Evolutionary conservation across 1,140 invertebrate species (phyloP).

Genomic region (Temnothorax curvispinosus): DNA sequence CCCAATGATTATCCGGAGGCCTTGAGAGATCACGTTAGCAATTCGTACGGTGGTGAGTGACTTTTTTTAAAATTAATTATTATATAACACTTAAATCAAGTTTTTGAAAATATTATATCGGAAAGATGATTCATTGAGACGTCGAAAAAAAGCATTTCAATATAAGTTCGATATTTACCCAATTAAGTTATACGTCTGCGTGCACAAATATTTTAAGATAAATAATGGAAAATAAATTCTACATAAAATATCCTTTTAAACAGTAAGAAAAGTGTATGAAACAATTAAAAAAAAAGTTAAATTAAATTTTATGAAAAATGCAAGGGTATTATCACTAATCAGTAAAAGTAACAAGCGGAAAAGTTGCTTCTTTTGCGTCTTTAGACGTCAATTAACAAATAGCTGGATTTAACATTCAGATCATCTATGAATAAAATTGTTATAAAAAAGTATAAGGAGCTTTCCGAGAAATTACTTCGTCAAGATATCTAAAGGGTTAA

Average conservation of each 20-base stretch:
- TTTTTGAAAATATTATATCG: background rate
- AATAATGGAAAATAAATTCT: no score
- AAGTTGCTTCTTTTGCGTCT: background rate
- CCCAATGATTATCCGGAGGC: constrained; percentile 86
- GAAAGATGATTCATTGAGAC: background rate
- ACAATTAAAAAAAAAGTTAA: no score
- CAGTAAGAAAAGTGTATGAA: no score
- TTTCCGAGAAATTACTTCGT: background rate
- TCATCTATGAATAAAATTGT: background rate
- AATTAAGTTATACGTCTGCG: no score
- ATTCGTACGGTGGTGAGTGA: constrained; percentile 87
- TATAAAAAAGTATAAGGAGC: background rate
- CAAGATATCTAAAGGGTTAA: background rate
- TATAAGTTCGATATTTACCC: background rate
- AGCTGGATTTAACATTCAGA: background rate
- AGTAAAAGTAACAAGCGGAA: background rate
- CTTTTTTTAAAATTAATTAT: constrained; percentile 10
- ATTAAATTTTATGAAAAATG: no score
- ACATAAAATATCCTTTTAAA: no score
- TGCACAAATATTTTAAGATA: no score
- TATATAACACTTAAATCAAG: background rate
- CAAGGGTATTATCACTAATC: no score
- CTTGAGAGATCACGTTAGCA: constrained; percentile 84
- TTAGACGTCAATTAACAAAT: background rate
- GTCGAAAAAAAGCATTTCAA: background rate